A percentile compares a stretch with the other conserved stretches of the same genome.
These are phyloP conservation scores for Hipparchia semele DNA, from an alignment of 2,888 invertebrate genomes.

Conservation along the genomic window DNA sequence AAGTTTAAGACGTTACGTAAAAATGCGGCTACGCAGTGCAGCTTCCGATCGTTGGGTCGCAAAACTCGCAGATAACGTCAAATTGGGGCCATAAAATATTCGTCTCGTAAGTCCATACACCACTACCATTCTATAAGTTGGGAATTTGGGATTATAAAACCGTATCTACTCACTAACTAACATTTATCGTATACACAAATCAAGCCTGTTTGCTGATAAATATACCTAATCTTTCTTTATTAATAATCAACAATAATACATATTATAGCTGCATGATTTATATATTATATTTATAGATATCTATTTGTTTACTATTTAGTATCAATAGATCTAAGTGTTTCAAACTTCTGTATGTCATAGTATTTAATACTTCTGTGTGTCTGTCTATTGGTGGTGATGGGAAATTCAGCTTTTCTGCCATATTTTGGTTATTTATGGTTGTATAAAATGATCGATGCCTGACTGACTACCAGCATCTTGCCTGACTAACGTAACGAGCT, in stretches of 20 bases:
- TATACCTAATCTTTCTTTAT: background rate
- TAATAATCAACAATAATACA: background rate
- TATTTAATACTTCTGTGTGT: background rate
- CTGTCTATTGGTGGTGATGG: background rate
- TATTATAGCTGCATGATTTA: slow-evolving; percentile 3
- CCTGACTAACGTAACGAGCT: background rate
- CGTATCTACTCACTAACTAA: background rate
- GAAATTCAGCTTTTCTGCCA: background rate
- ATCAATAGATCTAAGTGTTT: background rate
- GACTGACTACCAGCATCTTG: slow-evolving; percentile 5
- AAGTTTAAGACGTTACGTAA: slow-evolving; percentile 28
- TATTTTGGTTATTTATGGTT: background rate
- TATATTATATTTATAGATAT: background rate
- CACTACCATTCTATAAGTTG: background rate
- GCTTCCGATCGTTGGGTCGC: slow-evolving; percentile 13
- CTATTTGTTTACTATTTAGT: background rate
- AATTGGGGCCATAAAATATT: background rate
- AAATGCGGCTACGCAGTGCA: slow-evolving; percentile 31
- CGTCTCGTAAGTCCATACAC: slow-evolving; percentile 15
- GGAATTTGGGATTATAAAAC: background rate
- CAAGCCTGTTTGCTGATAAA: slow-evolving; percentile 6
- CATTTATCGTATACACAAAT: background rate
- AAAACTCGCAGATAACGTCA: background rate
- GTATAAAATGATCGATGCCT: background rate
- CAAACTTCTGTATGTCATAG: background rate